Conservation (phyloP, 2,888 invertebrate species). For the Yponomeuta evonymella region DNA sequence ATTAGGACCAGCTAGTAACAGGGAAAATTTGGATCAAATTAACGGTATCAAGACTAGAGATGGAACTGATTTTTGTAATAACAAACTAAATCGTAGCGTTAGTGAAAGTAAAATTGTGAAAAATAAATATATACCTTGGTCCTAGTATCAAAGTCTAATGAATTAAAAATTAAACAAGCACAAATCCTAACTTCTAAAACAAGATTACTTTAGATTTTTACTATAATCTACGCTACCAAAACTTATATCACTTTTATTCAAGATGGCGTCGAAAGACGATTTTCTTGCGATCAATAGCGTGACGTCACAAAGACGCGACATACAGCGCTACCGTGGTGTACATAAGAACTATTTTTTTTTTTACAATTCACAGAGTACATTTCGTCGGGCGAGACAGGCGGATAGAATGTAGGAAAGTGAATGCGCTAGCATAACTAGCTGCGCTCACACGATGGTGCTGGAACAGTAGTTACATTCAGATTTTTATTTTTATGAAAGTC, state of each 20-base stretch:
- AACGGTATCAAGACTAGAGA: conserved; percentile 55
- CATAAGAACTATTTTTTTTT: conserved; percentile 15
- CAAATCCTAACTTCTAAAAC: conserved; percentile 56
- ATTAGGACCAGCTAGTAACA: not conserved
- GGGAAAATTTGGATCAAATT: conserved; percentile 21
- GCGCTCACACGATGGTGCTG: too few relatives aligned
- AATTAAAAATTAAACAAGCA: conserved; percentile 59
- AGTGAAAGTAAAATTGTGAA: conserved; percentile 45
- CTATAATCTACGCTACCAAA: conserved; percentile 76
- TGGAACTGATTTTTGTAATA: conserved; percentile 63
- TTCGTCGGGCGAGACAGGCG: not conserved
- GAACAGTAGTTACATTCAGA: too few relatives aligned
- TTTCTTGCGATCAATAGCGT: conserved; percentile 65
- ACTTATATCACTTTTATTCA: conserved; percentile 77
- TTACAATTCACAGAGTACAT: not conserved
- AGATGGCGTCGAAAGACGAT: conserved; percentile 76
- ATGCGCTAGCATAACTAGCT: too few relatives aligned
- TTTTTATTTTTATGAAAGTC: too few relatives aligned
- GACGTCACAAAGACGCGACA: conserved; percentile 73
- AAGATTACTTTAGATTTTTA: conserved; percentile 72
- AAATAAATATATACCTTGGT: conserved; percentile 83
- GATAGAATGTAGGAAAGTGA: not conserved
- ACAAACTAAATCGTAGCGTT: conserved; percentile 55
- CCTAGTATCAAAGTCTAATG: conserved; percentile 83
- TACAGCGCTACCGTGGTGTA: conserved; percentile 46